Percentiles rank a stretch among this genome's conserved stretches.
Conservation (phyloP, 2,888 invertebrate species). For the Drosophila histrio region DNA sequence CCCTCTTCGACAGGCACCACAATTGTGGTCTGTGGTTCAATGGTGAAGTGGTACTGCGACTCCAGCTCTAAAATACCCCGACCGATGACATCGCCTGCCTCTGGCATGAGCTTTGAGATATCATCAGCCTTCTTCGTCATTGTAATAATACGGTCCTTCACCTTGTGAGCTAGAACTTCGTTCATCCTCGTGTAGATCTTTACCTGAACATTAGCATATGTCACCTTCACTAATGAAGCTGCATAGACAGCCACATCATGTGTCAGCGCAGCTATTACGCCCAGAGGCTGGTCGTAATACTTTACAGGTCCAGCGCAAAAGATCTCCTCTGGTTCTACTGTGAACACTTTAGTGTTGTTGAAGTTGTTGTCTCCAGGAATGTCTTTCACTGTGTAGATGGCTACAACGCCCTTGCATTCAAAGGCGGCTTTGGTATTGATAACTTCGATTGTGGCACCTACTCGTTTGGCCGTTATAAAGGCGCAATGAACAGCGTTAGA, state of each 20-base stretch:
- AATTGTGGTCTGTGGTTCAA: slow-evolving; percentile 90
- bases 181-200: slow-evolving; percentile 75
- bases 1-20: slow-evolving; percentile 89
- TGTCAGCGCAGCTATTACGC: slow-evolving; percentile 88
- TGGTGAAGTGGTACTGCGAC: slow-evolving; percentile 89
- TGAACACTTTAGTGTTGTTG: slow-evolving; percentile 85
- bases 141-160: slow-evolving; percentile 63
- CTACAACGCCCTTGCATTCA: slow-evolving; percentile 86
- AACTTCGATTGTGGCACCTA: slow-evolving; percentile 85
- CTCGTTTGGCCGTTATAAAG: slow-evolving; percentile 86
- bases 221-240: slow-evolving; percentile 85
- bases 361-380: slow-evolving; percentile 85
- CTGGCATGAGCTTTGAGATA: neutral
- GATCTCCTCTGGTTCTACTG: slow-evolving; percentile 82
- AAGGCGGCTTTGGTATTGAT: slow-evolving; percentile 85
- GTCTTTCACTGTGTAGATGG: slow-evolving; percentile 87
- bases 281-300: slow-evolving; percentile 91
- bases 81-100: slow-evolving; percentile 53
- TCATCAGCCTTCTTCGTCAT: slow-evolving; percentile 15
- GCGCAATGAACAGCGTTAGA: slow-evolving; percentile 86
- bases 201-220: slow-evolving; percentile 82
- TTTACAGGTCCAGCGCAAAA: slow-evolving; percentile 72
- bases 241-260: slow-evolving; percentile 85
- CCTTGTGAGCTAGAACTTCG: slow-evolving; percentile 84
- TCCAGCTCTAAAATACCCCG: slow-evolving; percentile 86